A percentile compares a stretch with the other conserved stretches of the same genome.
Conservation (phyloP, 1,140 invertebrate genomes). For the Atta cephalotes region DNA sequence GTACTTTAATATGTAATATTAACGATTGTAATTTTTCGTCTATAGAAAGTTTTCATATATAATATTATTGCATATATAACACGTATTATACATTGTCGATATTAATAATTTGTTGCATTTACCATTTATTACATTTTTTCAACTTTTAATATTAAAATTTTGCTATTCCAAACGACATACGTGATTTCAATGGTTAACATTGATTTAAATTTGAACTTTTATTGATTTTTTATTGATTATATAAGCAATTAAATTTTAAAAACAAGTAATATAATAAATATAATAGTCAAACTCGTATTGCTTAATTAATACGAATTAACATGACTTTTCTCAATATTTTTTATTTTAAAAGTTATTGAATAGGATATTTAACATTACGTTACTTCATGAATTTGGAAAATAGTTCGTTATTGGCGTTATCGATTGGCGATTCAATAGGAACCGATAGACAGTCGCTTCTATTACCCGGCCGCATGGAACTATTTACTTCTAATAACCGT, state of each 20-base stretch:
- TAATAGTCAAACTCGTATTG: neutral
- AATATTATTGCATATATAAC: neutral
- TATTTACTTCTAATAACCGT: constrained; percentile 65
- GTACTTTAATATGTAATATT: neutral
- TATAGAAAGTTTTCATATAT: neutral
- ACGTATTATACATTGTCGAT: neutral
- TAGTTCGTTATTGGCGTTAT: constrained; percentile 45
- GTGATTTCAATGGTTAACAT: neutral
- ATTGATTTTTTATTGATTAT: neutral
- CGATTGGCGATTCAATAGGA: constrained; percentile 49
- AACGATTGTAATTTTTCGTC: neutral
- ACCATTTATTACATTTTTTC: neutral
- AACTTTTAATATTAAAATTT: neutral
- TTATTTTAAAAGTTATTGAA: neutral
- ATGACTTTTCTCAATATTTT: neutral
- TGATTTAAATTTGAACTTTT: neutral
- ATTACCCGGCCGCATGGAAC: constrained; percentile 28
- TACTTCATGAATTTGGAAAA: constrained; percentile 36
- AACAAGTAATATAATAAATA: neutral
- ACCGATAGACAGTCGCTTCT: constrained; percentile 33
- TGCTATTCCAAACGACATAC: neutral
- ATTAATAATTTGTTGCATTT: neutral
- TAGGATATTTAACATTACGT: neutral
- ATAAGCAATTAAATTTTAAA: neutral
- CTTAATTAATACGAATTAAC: neutral